Evolutionary conservation across 2,888 invertebrate species (phyloP), one percentile per base, ranked within the genome.

Genomic region (Drosophila lacicola): DNA sequence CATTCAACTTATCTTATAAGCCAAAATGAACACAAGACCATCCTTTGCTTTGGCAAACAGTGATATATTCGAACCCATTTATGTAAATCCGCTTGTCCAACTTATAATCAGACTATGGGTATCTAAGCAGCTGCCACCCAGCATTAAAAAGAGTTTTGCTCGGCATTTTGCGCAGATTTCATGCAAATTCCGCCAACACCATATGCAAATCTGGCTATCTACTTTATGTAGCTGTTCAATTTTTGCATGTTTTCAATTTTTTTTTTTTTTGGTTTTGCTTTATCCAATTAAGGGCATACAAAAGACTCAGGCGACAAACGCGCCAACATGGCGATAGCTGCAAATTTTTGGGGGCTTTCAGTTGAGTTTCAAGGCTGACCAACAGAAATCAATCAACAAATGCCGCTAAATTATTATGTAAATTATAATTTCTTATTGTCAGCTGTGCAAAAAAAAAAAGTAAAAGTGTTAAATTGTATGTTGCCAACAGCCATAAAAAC

Each of bases 381-480:
- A 53, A 36, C 55, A 54, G 66, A 88, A 85, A 88, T 88, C 86
- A 82, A 80, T 82, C 83, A 84, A 64, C 63, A 69, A 69, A 70
- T 50, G 57, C 62, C 76, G 62, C 80, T 65, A 82, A 85, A 82
- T 74, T 70, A 72, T 72, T 77, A 71, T 88, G 77, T 69, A 88
- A 85, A 85, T 72, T 66, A 74, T 80, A 70, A 77, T 85, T 82
- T 88, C 77, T 65, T 67, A 61, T 63, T 60, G 51, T 66, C 47
- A 57, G 66, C 58, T 51, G 44, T 58, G 58, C 34, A 37, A 65
- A 29, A 49, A 29, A 17, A 14, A 80, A 87, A 80, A 88, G 78
- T 85, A 88, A 88, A 85, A 85, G 86, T 88, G 83, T 83, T 65
- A 53, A 82, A 62, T 53, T 62, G 50, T 61, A 64, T 68, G 74